phyloP scores from a whole-genome alignment of 2,113 vertebrate species.

The Sigmodon hispidus region DNA sequence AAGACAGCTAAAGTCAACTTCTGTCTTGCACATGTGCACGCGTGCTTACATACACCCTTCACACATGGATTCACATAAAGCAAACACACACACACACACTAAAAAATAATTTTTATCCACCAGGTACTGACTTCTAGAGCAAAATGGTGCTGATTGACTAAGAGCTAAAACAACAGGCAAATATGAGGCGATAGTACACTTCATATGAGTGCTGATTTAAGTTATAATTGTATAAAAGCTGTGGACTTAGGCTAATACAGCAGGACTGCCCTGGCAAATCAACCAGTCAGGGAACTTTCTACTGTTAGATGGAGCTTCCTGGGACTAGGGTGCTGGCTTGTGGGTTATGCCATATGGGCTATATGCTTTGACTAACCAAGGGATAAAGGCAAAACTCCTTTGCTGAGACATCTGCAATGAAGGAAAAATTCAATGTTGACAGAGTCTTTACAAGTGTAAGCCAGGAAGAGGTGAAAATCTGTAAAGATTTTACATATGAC shows the following conservation, averaged over 20 bases:
- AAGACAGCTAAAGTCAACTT: neutral
- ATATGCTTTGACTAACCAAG: neutral
- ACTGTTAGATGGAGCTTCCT: neutral
- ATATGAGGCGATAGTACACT: neutral
- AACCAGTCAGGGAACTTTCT: too few species aligned
- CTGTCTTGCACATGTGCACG: neutral
- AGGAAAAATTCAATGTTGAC: neutral
- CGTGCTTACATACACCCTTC: neutral
- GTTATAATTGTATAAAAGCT: neutral
- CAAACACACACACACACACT: neutral
- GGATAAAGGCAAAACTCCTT: neutral
- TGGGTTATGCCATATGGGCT: neutral
- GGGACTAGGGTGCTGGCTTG: neutral
- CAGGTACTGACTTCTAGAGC: neutral
- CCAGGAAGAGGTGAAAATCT: neutral
- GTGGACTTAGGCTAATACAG: neutral
- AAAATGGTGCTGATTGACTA: too few species aligned
- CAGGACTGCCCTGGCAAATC: neutral
- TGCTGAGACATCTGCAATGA: neutral
- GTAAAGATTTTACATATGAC: neutral
- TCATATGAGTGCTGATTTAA: neutral
- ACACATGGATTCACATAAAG: neutral
- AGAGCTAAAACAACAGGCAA: neutral
- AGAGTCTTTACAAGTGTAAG: neutral
- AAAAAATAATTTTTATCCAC: neutral